A percentile compares a stretch with the other conserved stretches of the same genome.
These are phyloP conservation scores for Morinoia aosen DNA, from an alignment of 2,888 invertebrate genomes.

Conservation along the genomic window DNA sequence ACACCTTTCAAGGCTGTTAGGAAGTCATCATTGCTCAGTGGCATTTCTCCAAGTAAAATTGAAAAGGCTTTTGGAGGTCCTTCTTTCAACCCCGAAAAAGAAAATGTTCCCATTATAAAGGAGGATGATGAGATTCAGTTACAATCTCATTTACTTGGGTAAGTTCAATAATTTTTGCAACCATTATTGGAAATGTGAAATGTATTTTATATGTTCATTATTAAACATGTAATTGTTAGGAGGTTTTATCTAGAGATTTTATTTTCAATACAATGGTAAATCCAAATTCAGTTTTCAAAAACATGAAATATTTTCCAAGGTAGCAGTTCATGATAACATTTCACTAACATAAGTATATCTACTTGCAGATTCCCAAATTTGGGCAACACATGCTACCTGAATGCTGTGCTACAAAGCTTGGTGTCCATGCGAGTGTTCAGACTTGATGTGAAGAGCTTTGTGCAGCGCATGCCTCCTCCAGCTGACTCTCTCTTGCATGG, in stretches of 20 bases:
- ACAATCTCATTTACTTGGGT: background rate
- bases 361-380: slow-evolving; percentile 66
- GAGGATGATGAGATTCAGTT: background rate
- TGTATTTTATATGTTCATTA: background rate
- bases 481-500: slow-evolving; percentile 33
- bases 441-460: slow-evolving; percentile 40
- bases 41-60: slow-evolving; percentile 60
- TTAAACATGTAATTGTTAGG: background rate
- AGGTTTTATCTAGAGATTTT: background rate
- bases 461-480: slow-evolving; percentile 18
- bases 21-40: slow-evolving; percentile 55
- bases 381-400: slow-evolving; percentile 68
- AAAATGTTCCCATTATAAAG: slow-evolving; percentile 56
- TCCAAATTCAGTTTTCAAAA: background rate
- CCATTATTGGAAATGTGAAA: background rate
- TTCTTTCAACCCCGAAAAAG: slow-evolving; percentile 56
- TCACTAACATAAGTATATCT: background rate
- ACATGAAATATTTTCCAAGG: background rate
- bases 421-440: slow-evolving; percentile 64
- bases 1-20: slow-evolving; percentile 9
- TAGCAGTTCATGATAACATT: no score
- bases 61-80: slow-evolving; percentile 57
- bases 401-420: slow-evolving; percentile 66
- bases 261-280: background rate
- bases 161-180: background rate